A percentile compares a stretch with the other conserved stretches of the same genome.
phyloP scores from a whole-genome alignment of 2,113 vertebrate species.

The Paraplagusia blochii region DNA sequence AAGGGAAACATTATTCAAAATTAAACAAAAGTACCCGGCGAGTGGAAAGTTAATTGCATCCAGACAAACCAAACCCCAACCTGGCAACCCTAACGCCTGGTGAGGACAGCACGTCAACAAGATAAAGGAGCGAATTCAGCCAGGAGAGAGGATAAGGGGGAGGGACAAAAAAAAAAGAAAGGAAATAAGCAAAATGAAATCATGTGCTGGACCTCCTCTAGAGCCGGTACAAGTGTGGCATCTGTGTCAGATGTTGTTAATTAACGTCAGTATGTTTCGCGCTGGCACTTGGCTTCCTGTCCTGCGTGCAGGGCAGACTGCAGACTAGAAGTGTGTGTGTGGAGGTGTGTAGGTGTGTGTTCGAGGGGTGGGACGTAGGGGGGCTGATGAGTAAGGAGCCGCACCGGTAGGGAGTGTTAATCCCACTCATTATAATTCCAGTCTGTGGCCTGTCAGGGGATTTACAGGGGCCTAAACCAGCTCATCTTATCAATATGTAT shows the following conservation, averaged over 20 bases:
- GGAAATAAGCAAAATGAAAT: slow-evolving; percentile 80
- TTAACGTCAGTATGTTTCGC: slow-evolving; percentile 81
- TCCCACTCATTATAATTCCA: slow-evolving; percentile 81
- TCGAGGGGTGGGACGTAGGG: slow-evolving; percentile 17
- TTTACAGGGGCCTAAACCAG: slow-evolving; percentile 54
- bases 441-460: slow-evolving; percentile 70
- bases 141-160: slow-evolving; percentile 51
- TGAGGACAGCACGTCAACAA: slow-evolving; percentile 73
- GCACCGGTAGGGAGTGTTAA: slow-evolving; percentile 71
- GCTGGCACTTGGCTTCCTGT: slow-evolving; percentile 77
- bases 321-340: slow-evolving; percentile 57
- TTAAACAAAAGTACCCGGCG: slow-evolving; percentile 64
- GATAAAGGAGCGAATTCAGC: slow-evolving; percentile 70
- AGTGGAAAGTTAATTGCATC: slow-evolving; percentile 71
- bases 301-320: slow-evolving; percentile 67
- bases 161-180: slow-evolving; percentile 59
- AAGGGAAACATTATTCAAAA: slow-evolving; percentile 64
- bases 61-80: slow-evolving; percentile 42
- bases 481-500: slow-evolving; percentile 75
- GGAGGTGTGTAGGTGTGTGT: slow-evolving; percentile 36
- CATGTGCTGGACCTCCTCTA: slow-evolving; percentile 79
- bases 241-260: slow-evolving; percentile 85
- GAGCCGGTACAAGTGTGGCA: slow-evolving; percentile 78
- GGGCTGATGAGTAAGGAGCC: slow-evolving; percentile 55
- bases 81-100: slow-evolving; percentile 52